Conservation (phyloP, 2,113 vertebrate species). For the Perca fluviatilis region DNA sequence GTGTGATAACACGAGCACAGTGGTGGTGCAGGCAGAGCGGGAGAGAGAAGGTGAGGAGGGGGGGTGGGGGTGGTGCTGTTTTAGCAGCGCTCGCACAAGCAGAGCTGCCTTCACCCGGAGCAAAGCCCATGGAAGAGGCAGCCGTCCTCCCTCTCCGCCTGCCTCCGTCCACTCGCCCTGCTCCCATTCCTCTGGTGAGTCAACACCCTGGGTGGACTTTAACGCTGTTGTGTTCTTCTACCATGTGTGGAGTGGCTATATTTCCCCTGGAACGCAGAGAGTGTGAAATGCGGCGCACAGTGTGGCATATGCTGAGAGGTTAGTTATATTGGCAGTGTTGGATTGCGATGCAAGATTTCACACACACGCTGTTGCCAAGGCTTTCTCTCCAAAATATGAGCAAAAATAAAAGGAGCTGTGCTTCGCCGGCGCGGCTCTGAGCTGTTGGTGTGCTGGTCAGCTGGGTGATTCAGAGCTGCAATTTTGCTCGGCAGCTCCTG, state of each 20-base stretch:
- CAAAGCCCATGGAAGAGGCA: slow-evolving; percentile 47
- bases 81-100: slow-evolving; percentile 30
- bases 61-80: slow-evolving; percentile 29
- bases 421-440: neutral
- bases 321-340: slow-evolving; percentile 26
- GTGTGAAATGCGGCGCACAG: slow-evolving; percentile 25
- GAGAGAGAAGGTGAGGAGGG: slow-evolving; percentile 39
- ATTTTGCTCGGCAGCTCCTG: slow-evolving; percentile 39
- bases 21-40: slow-evolving; percentile 45
- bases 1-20: slow-evolving; percentile 27
- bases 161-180: slow-evolving; percentile 32
- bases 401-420: slow-evolving; percentile 5
- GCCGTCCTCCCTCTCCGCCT: slow-evolving; percentile 19
- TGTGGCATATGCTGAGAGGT: slow-evolving; percentile 51
- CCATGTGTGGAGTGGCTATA: neutral
- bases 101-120: slow-evolving; percentile 49
- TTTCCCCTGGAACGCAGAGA: slow-evolving; percentile 6
- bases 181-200: slow-evolving; percentile 59
- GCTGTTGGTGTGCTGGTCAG: slow-evolving; percentile 36
- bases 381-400: slow-evolving; percentile 36
- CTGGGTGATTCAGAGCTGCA: slow-evolving; percentile 49
- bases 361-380: slow-evolving; percentile 55
- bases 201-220: slow-evolving; percentile 15
- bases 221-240: neutral
- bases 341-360: slow-evolving; percentile 36